Evolutionary conservation across 2,797 vertebrate species (phyloP).

Genomic region (Uromys caudimaculatus): DNA sequence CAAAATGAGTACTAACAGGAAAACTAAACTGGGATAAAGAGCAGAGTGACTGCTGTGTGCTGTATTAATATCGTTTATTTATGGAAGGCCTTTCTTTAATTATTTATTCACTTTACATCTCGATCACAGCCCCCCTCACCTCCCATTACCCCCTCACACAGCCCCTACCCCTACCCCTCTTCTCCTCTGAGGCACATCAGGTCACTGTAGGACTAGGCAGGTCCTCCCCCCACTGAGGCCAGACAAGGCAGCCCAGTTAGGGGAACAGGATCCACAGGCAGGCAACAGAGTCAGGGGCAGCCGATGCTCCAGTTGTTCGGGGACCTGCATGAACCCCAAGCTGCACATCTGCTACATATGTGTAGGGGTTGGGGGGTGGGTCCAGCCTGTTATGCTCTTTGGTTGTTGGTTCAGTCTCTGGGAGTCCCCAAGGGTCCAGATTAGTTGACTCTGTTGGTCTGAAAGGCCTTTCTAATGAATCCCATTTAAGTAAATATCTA

Average conservation of each 20-base stretch:
- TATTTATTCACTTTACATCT: neutral
- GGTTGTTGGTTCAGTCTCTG: neutral
- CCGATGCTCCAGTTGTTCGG: neutral
- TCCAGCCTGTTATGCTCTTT: neutral
- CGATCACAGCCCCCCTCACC: neutral
- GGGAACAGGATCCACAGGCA: neutral
- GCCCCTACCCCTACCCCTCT: no score
- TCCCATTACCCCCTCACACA: neutral
- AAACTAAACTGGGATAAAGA: conserved; percentile 1
- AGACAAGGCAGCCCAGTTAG: neutral
- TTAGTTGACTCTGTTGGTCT: neutral
- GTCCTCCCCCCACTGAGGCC: neutral
- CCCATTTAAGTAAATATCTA: conserved; percentile 20
- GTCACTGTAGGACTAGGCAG: neutral
- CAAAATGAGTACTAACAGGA: neutral
- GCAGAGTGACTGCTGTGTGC: neutral
- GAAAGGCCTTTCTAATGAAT: conserved; percentile 13
- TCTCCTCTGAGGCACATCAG: neutral
- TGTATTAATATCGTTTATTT: neutral
- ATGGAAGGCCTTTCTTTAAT: neutral
- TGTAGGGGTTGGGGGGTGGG: neutral
- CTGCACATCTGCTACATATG: neutral
- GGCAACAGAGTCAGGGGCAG: neutral
- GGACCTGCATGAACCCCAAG: neutral
- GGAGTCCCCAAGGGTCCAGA: neutral